Evolutionary conservation across 2,888 invertebrate genomes (phyloP), one percentile per base, ranked within the genome.

Genomic region (Psylliodes chrysocephalus): DNA sequence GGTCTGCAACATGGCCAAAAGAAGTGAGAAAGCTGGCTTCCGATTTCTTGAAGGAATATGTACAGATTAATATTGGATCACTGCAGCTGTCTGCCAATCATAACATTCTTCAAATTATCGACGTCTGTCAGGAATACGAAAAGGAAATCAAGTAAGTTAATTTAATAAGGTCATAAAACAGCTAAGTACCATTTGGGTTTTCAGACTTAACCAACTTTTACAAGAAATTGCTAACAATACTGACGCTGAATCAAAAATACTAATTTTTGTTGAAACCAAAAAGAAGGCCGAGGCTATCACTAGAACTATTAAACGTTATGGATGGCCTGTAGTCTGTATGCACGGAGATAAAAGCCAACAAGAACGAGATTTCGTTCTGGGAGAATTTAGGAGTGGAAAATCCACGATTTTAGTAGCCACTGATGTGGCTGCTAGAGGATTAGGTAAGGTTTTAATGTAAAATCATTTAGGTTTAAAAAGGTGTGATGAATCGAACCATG

Each of bases 1-100:
- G 96, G 95, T 96, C 96, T 70, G 98, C 98, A 0, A 98, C 98
- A 12, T 98, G 98, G 98, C 98, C 98, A 0, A 96, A 95, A 78
- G 97, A 98, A 85, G 97, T 98, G 1, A 87, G 92, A 69, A 90
- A 91, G 74, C 84, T 98, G 67, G 98, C 98, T 12, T 92, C 94
- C 76, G 97, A 98, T 79, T 98, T 96, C 81, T 86, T 98, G 12
- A 89, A 89, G 60, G 92, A 95, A 76, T 96, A 95, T 78, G 88
- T 93, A 56, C 96, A 96, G 84, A 89, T 96, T 57, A 98, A 96
- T 77, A 91, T 98, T 80, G 96, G 96, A 68, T 93, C 95, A 0
- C 83, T 95, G 63, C 90, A 93, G 73, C 84, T 96, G 10, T 90
- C 93, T 67, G 96, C 96, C 46, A 96, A 96, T 81, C 94, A 95